phyloP scores from a whole-genome alignment of 2,113 vertebrate genomes.

The Melanocharis versteri region DNA sequence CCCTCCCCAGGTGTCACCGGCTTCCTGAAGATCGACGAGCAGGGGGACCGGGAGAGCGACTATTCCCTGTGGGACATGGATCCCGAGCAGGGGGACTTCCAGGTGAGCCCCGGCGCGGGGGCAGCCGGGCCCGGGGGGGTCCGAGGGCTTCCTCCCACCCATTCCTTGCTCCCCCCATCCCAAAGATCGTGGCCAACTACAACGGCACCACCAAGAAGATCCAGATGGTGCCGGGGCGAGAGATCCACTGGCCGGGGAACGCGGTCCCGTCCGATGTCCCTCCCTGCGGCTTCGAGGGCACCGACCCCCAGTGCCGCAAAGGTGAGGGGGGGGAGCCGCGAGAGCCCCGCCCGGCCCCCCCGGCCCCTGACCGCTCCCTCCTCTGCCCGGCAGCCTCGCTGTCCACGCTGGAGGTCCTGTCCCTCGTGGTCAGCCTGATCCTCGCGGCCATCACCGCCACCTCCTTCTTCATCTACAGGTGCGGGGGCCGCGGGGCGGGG shows the following conservation, averaged over 20 bases:
- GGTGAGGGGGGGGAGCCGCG: slow-evolving; percentile 31
- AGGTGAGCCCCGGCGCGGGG: slow-evolving; percentile 54
- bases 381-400: slow-evolving; percentile 72
- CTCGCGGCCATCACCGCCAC: slow-evolving; percentile 77
- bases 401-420: slow-evolving; percentile 84
- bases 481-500: neutral
- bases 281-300: slow-evolving; percentile 84
- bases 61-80: slow-evolving; percentile 92
- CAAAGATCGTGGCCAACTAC: slow-evolving; percentile 85
- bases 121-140: neutral
- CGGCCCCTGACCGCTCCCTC: neutral
- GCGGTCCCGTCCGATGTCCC: slow-evolving; percentile 80
- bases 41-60: slow-evolving; percentile 86
- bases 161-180: neutral
- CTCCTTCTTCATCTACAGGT: slow-evolving; percentile 91
- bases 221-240: slow-evolving; percentile 64
- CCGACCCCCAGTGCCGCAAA: slow-evolving; percentile 75
- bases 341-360: neutral
- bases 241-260: slow-evolving; percentile 82
- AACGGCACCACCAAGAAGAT: slow-evolving; percentile 82
- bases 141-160: neutral
- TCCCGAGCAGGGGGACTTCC: slow-evolving; percentile 70
- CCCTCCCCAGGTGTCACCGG: slow-evolving; percentile 81
- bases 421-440: slow-evolving; percentile 84
- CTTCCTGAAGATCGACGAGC: slow-evolving; percentile 80